Evolutionary conservation across 2,888 invertebrate genomes (phyloP).

Genomic region (Metopia argyrocephala): DNA sequence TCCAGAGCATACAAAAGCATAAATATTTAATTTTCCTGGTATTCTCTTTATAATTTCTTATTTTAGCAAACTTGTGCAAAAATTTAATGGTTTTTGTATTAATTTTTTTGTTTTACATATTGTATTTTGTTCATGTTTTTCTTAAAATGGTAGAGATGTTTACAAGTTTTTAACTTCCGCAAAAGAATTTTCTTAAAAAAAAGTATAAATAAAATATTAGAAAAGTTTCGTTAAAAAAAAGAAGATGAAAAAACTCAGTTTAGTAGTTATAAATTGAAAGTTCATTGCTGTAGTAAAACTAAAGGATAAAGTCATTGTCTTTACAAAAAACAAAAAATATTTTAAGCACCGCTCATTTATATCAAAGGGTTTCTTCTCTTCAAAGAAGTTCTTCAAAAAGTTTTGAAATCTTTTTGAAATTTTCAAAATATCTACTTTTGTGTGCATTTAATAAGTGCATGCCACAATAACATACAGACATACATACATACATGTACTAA

Average conservation of each 20-base stretch:
- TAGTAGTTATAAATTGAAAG: constrained; percentile 55
- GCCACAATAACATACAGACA: not conserved
- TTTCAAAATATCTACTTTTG: too few species aligned
- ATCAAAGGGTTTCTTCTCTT: constrained; percentile 36
- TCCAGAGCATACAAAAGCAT: not conserved
- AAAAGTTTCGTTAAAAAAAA: constrained; percentile 12
- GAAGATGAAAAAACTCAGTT: not conserved
- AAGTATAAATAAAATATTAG: not conserved
- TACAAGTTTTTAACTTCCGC: constrained; percentile 34
- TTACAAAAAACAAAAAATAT: constrained; percentile 21
- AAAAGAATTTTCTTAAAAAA: constrained; percentile 29
- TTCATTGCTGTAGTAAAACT: constrained; percentile 47
- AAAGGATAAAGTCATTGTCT: constrained; percentile 14
- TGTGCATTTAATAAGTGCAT: too few species aligned
- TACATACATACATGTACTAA: not conserved
- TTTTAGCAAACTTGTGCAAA: constrained; percentile 24
- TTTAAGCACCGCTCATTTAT: constrained; percentile 2
- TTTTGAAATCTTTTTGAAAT: constrained; percentile 1
- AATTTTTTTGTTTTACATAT: not conserved
- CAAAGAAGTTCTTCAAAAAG: constrained; percentile 1
- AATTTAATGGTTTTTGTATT: constrained; percentile 21
- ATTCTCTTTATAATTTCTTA: not conserved
- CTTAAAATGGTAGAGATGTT: not conserved
- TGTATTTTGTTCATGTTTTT: not conserved
- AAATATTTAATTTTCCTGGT: constrained; percentile 28